These are phyloP conservation scores for Salticus scenicus DNA, from an alignment of 2,888 invertebrate species.

Conservation along the genomic window DNA sequence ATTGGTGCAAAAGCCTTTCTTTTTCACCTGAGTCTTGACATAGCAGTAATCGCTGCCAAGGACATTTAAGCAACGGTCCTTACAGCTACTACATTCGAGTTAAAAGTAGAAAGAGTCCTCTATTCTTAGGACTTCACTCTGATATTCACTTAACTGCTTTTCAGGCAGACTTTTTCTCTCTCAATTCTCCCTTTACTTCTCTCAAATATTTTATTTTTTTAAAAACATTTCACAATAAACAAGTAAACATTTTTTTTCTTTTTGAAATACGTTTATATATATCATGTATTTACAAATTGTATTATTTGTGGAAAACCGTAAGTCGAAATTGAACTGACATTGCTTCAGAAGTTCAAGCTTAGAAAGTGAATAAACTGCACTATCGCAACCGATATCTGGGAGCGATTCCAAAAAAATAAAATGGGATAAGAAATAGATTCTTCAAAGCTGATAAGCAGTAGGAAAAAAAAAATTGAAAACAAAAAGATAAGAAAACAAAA, in stretches of 20 bases:
- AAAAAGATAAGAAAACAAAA: no score
- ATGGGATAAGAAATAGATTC: no score
- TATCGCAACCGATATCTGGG: no score
- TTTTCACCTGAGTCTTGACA: constrained; percentile 33
- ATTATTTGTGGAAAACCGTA: background rate
- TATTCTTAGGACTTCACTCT: constrained; percentile 40
- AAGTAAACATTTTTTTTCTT: background rate
- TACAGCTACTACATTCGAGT: constrained; percentile 31
- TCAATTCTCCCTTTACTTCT: background rate
- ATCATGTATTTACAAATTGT: background rate
- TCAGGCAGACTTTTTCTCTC: background rate
- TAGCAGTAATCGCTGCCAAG: constrained; percentile 45
- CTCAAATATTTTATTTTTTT: background rate
- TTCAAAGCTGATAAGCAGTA: no score
- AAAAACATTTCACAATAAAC: background rate
- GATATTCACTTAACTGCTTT: constrained; percentile 19
- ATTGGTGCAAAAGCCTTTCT: constrained; percentile 34
- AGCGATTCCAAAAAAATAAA: no score
- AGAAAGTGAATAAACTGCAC: no score
- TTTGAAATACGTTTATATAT: background rate
- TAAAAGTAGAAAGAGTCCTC: constrained; percentile 56
- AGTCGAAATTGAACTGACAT: no score
- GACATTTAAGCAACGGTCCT: constrained; percentile 32
- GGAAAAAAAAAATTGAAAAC: no score
- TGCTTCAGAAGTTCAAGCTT: no score